Conservation (phyloP, 2,797 vertebrate species). For the Microctenopoma steveboyesi region DNA sequence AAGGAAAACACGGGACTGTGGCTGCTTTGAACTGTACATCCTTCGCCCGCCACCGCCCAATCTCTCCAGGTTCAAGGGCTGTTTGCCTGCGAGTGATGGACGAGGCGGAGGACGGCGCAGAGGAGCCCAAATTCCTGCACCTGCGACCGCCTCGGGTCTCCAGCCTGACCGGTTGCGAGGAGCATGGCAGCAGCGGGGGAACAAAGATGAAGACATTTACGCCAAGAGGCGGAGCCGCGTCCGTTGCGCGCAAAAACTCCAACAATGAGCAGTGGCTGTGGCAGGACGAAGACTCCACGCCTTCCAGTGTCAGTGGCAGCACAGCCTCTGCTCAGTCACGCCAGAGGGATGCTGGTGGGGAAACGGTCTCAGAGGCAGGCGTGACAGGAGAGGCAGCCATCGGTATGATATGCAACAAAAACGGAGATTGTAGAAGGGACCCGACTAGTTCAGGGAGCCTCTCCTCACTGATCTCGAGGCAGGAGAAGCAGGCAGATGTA, state of each 20-base stretch:
- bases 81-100: constrained; percentile 65
- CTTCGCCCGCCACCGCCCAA: constrained; percentile 55
- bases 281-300: constrained; percentile 65
- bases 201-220: constrained; percentile 73
- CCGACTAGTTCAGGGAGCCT: constrained; percentile 80
- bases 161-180: constrained; percentile 49
- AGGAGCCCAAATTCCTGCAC: constrained; percentile 79
- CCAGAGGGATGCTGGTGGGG: constrained; percentile 72
- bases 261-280: constrained; percentile 76
- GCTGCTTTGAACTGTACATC: constrained; percentile 57
- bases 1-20: constrained; percentile 61
- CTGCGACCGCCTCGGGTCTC: constrained; percentile 53
- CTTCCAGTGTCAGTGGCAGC: constrained; percentile 60
- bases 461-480: constrained; percentile 80
- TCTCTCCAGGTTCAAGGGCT: constrained; percentile 58
- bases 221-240: constrained; percentile 82
- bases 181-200: constrained; percentile 69
- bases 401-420: constrained; percentile 86
- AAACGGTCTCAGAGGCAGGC: constrained; percentile 34
- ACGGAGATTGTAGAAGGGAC: constrained; percentile 87
- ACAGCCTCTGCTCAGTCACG: constrained; percentile 57
- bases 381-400: constrained; percentile 60
- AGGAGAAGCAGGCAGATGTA: constrained; percentile 78
- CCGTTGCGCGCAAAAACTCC: constrained; percentile 76
- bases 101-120: constrained; percentile 77